Percentiles rank a stretch among this genome's conserved stretches.
Evolutionary conservation across 2,113 vertebrate species (phyloP).

Genomic region (Halcyon malimbica): DNA sequence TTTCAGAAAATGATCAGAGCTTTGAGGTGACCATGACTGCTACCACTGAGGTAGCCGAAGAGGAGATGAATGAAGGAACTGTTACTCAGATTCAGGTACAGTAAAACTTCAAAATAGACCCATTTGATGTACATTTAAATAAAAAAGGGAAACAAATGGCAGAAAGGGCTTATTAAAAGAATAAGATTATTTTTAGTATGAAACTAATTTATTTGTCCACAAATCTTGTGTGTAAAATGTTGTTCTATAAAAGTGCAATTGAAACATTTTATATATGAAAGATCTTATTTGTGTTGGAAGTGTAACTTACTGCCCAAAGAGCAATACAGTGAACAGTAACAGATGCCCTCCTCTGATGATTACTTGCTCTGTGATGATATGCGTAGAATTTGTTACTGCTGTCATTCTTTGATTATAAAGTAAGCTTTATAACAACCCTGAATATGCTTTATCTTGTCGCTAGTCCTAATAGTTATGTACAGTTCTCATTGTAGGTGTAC

Average conservation of each 20-base stretch:
- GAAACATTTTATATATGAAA: neutral
- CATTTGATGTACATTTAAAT: neutral
- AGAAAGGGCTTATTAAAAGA: neutral
- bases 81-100: conserved; percentile 92
- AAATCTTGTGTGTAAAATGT: neutral
- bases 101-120: neutral
- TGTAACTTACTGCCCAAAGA: neutral
- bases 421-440: neutral
- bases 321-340: neutral
- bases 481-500: neutral
- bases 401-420: neutral
- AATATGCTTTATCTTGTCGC: neutral
- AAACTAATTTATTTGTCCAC: neutral
- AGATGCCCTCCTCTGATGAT: neutral
- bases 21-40: conserved; percentile 99
- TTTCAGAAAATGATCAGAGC: conserved; percentile 92
- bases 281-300: neutral
- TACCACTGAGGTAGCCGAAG: conserved; percentile 87
- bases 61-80: conserved; percentile 86
- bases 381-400: neutral
- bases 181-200: neutral
- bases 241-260: neutral
- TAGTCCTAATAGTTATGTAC: neutral
- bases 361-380: neutral
- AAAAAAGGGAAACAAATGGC: neutral